A percentile compares a stretch with the other conserved stretches of the same genome.
Conservation (phyloP, 1,140 invertebrate species). For the Piezodorus guildinii region DNA sequence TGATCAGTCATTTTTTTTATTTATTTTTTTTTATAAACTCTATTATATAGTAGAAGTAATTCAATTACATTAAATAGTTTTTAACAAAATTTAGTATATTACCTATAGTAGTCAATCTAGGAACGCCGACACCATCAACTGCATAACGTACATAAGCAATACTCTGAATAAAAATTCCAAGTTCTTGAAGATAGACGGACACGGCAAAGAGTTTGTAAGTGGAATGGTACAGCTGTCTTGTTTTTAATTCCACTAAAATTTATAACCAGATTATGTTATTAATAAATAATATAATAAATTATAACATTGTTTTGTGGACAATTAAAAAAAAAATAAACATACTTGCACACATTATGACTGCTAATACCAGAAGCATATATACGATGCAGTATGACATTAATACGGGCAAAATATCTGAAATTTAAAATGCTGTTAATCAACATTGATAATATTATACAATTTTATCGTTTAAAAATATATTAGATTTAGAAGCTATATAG, state of each 20-base stretch:
- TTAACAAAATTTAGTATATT: too few relatives aligned
- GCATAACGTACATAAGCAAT: conserved; percentile 59
- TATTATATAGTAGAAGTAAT: too few relatives aligned
- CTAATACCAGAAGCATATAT: conserved; percentile 50
- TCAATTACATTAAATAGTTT: too few relatives aligned
- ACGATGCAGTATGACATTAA: conserved; percentile 48
- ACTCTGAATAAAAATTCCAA: conserved; percentile 51
- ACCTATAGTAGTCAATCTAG: conserved; percentile 24
- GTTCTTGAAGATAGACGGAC: conserved; percentile 51
- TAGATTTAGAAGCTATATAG: too few relatives aligned
- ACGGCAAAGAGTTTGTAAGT: conserved; percentile 77
- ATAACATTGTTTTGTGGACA: background rate
- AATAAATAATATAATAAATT: background rate
- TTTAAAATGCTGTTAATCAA: background rate
- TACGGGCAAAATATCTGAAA: conserved; percentile 62
- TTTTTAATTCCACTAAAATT: conserved; percentile 53
- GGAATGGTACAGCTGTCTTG: conserved; percentile 66
- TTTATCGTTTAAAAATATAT: too few relatives aligned
- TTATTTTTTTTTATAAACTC: too few relatives aligned
- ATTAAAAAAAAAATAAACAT: conserved; percentile 22
- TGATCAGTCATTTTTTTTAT: too few relatives aligned
- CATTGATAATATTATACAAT: too few relatives aligned
- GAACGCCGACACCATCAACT: conserved; percentile 48
- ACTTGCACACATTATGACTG: conserved; percentile 48
- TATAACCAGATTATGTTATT: conserved; percentile 13